Evolutionary conservation across 2,888 invertebrate genomes (phyloP).

Genomic region (Drosophila niveifrons): DNA sequence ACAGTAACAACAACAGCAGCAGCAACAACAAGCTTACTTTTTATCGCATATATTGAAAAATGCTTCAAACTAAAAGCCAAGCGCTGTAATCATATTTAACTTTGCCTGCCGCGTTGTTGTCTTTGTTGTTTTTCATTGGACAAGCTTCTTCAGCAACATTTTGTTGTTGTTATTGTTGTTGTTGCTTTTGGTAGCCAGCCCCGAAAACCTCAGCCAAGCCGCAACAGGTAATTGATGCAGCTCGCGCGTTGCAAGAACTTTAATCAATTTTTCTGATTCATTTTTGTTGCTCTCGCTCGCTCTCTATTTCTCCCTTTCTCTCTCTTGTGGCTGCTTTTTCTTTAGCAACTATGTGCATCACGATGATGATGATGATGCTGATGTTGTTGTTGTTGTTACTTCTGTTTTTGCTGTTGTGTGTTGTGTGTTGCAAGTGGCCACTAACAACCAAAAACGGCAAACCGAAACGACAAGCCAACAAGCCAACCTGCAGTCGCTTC

Average conservation of each 20-base stretch:
- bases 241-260: slow-evolving; percentile 72
- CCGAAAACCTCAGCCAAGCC: slow-evolving; percentile 46
- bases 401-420: slow-evolving; percentile 8
- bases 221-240: slow-evolving; percentile 75
- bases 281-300: slow-evolving; percentile 23
- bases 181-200: slow-evolving; percentile 19
- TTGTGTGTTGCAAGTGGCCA: slow-evolving; percentile 56
- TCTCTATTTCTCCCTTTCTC: background rate
- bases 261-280: slow-evolving; percentile 73
- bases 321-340: slow-evolving; percentile 20
- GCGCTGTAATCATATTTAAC: slow-evolving; percentile 75
- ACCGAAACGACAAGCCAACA: slow-evolving; percentile 34
- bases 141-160: slow-evolving; percentile 33
- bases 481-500: slow-evolving; percentile 16
- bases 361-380: slow-evolving; percentile 2
- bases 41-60: slow-evolving; percentile 66
- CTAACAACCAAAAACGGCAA: slow-evolving; percentile 59
- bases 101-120: slow-evolving; percentile 43
- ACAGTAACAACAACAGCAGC: slow-evolving; percentile 17
- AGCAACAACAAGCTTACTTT: slow-evolving; percentile 19
- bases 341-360: background rate
- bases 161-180: slow-evolving; percentile 18
- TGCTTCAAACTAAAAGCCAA: slow-evolving; percentile 71
- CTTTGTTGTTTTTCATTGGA: slow-evolving; percentile 24
- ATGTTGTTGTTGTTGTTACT: slow-evolving; percentile 19